Base-by-base conservation (phyloP, 2,113 vertebrate species). In the Tenebrosternarchus preto region DNA sequence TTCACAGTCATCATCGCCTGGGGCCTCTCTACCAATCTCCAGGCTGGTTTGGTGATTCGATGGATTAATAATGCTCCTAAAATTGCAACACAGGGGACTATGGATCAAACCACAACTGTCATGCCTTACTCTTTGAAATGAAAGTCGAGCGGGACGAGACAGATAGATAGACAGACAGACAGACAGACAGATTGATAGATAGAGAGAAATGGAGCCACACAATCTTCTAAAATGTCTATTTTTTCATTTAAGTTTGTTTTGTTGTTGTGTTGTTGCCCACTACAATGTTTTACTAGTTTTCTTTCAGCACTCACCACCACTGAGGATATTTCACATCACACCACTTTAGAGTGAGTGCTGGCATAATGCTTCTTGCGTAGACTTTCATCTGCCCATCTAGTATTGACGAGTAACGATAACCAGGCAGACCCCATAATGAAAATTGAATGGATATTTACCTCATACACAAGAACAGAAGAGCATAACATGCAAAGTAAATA, bases 61-160 rank as follows among this genome's bases (percentile, higher is more conserved):
- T 77, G 83, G 85, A 89, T 87, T 87, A 88, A 88, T 80, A 72
- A 78, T 22, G 53, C 68, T 53, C 22, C 24, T 56, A 22, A 83
- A 43, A 61, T 76, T 59, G 56, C 59, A 76, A 59, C 63, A 19
- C 78, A 73, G 43, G 73, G 73, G 68, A 84, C 77, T 33, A 74
- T 68, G 71, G 78, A 85, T 81, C 66, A 86, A 81, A 79, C 70
- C 46, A 17, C 77, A 67, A 80, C 84, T 80, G 76, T 77, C 61
- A 80, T 77, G 60, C 59, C 66, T 60, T 80, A 61, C 86, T 86
- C 57, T 82, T 76, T 90, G 64, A 81, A 76, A 78, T 83, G 56
- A 72, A 68, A 84, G 70, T 66, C 78, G 31, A 27, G 5, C 6
- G 19, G 5, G 24, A 17, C 24, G 56, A 39, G 25, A 29, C 8